Evolutionary conservation across 2,113 vertebrate species (phyloP), one percentile per base, ranked within the genome.

Genomic region (Barnardius zonarius): DNA sequence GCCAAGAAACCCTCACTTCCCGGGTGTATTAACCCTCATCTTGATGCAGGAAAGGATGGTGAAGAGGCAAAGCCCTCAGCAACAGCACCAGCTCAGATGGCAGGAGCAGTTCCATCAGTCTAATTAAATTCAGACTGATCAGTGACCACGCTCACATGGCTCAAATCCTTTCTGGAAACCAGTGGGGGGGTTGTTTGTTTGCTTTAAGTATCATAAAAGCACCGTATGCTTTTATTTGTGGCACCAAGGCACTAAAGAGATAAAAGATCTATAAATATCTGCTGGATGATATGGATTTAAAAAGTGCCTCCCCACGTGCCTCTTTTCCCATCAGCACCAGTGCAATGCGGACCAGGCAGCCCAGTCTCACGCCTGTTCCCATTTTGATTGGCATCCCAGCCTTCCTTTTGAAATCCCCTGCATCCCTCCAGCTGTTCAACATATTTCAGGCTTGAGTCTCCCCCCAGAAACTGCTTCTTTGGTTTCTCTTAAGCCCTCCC

Each of bases 341-440:
- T 0, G 73, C 55, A 5, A 10, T 1, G 46, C 2, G 2, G 86
- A 24, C 31, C 3, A 11, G 20, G 76, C 11, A 57, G 52, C 39
- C 20, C 11, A 1, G 68, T 64, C 72, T 33, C 31, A 3, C 1
- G 16, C 61, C 84, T 39, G 90, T 64, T 92, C 78, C 91, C 14
- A 1, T 83, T 88, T 28, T 31, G 4, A 64, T 6, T 6, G 91
- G 76, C 88, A 86, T 93, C 73, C 51, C 92, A 49, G 83, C 81
- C 73, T 23, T 69, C 46, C 83, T 86, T 92, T 95, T 78, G 83
- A 90, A 95, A 91, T 48, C 10, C 84, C 33, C 57, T 87, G 74
- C 90, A 79, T 64, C 92, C 78, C 41, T 94, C 93, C 92, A 97
- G 94, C 95, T 96, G 95, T 25, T 78, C 41, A 5, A 73, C 86